These are phyloP conservation scores for Diprion similis DNA, from an alignment of 1,140 invertebrate genomes.

Conservation along the genomic window DNA sequence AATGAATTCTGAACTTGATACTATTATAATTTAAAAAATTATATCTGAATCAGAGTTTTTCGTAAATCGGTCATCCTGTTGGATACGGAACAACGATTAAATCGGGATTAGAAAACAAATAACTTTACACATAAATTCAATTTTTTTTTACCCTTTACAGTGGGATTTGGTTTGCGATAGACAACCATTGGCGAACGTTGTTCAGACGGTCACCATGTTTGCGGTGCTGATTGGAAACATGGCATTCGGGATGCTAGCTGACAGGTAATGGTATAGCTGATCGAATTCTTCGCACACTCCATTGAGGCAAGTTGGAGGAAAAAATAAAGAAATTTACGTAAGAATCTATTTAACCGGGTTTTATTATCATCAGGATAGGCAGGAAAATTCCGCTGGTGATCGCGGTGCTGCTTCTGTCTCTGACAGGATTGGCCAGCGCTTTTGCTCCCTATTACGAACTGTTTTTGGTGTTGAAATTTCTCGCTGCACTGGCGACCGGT, in stretches of 20 bases:
- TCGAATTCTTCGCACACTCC: constrained; percentile 11
- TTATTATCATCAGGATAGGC: constrained; percentile 65
- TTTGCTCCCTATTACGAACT: constrained; percentile 72
- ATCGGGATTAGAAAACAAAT: no score
- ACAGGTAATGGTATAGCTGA: constrained; percentile 65
- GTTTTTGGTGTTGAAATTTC: constrained; percentile 74
- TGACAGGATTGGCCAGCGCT: constrained; percentile 69
- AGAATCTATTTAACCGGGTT: not conserved
- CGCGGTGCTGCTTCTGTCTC: constrained; percentile 71
- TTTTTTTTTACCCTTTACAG: constrained; percentile 48
- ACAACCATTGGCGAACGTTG: constrained; percentile 70
- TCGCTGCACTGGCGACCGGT: constrained; percentile 73
- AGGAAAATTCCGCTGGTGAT: constrained; percentile 71
- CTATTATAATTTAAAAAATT: no score
- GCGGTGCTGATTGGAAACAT: constrained; percentile 78
- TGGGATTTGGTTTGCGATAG: constrained; percentile 77
- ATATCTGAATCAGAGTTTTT: no score
- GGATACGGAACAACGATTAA: no score
- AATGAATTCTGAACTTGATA: no score
- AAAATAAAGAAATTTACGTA: not conserved
- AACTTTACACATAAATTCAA: not conserved
- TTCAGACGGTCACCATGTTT: constrained; percentile 78
- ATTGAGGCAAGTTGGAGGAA: not conserved
- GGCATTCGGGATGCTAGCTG: constrained; percentile 75
- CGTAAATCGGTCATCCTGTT: no score